phyloP scores from a whole-genome alignment of 2,888 invertebrate species.

The Drosophila robusta region DNA sequence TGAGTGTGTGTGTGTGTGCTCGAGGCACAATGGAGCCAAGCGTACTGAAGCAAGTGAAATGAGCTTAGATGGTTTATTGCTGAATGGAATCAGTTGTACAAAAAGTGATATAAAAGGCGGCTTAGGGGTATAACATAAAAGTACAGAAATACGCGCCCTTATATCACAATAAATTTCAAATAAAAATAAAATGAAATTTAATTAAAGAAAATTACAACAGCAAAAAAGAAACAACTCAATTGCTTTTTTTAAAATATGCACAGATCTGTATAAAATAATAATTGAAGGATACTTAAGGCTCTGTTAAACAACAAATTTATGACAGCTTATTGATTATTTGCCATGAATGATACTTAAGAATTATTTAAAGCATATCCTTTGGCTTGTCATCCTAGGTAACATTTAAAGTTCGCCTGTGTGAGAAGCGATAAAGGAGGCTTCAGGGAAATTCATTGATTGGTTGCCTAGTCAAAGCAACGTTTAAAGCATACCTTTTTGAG shows the following conservation, averaged over 20 bases:
- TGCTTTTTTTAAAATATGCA: no score
- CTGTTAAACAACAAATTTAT: slow-evolving; percentile 1
- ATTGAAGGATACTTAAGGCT: neutral
- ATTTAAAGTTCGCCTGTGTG: slow-evolving; percentile 1
- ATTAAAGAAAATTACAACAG: no score
- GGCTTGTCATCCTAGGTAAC: slow-evolving; percentile 1
- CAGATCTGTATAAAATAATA: neutral
- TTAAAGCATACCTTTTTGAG: slow-evolving; percentile 59
- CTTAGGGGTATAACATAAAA: slow-evolving; percentile 6
- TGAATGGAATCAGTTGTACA: slow-evolving; percentile 39
- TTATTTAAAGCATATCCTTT: slow-evolving; percentile 18
- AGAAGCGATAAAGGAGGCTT: neutral
- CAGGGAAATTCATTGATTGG: slow-evolving; percentile 44
- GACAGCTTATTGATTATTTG: slow-evolving; percentile 6
- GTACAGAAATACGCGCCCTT: slow-evolving; percentile 1
- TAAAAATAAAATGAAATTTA: neutral
- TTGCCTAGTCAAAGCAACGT: slow-evolving; percentile 41
- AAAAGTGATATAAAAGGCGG: slow-evolving; percentile 24
- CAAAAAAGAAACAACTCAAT: no score
- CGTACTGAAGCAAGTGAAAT: slow-evolving; percentile 43
- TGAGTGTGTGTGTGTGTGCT: slow-evolving; percentile 17
- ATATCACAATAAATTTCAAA: slow-evolving; percentile 1
- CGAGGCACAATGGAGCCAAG: slow-evolving; percentile 12
- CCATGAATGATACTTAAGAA: slow-evolving; percentile 1
- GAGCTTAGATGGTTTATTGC: slow-evolving; percentile 35